Evolutionary conservation across 1,140 invertebrate genomes (phyloP).

Genomic region (Rhizoglyphus robini): DNA sequence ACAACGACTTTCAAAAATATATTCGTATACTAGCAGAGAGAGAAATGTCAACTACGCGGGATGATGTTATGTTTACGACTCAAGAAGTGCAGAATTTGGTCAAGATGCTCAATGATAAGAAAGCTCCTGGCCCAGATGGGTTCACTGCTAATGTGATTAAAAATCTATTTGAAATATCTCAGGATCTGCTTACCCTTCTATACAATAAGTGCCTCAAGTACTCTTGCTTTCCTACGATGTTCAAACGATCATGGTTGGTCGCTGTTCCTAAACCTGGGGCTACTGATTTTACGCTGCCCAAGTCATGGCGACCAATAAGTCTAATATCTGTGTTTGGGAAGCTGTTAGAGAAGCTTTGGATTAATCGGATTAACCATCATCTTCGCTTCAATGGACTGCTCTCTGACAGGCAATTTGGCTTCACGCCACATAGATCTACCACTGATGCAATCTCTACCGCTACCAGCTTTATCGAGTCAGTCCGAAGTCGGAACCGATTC

Average conservation of each 20-base stretch:
- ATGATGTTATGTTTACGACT: background rate
- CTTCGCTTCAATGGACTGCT: background rate
- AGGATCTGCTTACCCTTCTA: background rate
- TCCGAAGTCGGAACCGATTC: no score
- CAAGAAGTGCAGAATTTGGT: background rate
- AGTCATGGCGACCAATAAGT: slow-evolving; percentile 16
- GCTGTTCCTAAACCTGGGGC: slow-evolving; percentile 16
- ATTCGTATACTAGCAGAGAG: background rate
- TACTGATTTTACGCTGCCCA: background rate
- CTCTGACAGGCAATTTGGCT: slow-evolving; percentile 18
- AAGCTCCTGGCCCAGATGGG: slow-evolving; percentile 14
- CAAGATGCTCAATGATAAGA: background rate
- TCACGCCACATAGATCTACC: slow-evolving; percentile 10
- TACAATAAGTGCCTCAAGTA: slow-evolving; percentile 15
- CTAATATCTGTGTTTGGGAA: slow-evolving; percentile 19
- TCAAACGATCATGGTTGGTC: background rate
- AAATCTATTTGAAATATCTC: background rate
- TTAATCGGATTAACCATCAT: background rate
- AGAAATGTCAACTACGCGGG: background rate
- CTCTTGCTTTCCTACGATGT: background rate
- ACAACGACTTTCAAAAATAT: no score
- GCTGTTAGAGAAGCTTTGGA: slow-evolving; percentile 18
- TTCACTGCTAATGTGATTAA: slow-evolving; percentile 17
- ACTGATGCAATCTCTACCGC: background rate
- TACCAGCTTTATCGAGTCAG: background rate